These are phyloP conservation scores for Plecturocebus donacophilus DNA, from an alignment of 2,113 vertebrate genomes.

Conservation along the genomic window DNA sequence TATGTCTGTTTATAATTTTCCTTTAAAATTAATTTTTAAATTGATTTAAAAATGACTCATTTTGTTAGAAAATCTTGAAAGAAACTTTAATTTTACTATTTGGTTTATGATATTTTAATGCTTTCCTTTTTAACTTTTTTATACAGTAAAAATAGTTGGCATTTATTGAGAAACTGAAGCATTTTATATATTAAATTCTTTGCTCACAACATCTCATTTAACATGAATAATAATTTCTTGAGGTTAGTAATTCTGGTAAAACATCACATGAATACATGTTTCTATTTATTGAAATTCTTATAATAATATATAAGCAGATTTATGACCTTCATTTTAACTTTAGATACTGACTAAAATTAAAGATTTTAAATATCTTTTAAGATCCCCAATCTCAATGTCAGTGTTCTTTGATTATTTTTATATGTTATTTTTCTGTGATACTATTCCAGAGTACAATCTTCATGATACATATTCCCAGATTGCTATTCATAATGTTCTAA, in stretches of 20 bases:
- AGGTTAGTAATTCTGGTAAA: neutral
- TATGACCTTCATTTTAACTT: neutral
- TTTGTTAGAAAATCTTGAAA: neutral
- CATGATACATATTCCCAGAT: neutral
- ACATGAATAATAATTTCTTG: neutral
- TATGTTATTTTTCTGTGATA: neutral
- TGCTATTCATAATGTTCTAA: neutral
- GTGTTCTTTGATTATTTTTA: neutral
- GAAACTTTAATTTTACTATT: neutral
- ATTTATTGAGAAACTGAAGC: neutral
- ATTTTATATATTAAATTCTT: neutral
- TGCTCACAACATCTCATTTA: neutral
- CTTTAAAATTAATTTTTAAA: neutral
- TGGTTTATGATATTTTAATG: neutral
- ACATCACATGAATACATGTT: neutral
- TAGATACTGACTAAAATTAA: neutral
- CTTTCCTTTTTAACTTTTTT: neutral
- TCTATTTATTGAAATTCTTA: neutral
- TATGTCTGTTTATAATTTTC: neutral
- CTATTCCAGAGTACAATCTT: neutral
- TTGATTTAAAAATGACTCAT: neutral
- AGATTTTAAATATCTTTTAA: neutral
- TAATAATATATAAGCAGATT: neutral
- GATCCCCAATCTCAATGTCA: neutral
- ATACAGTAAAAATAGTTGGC: neutral